A percentile compares a stretch with the other conserved stretches of the same genome.
Conservation (phyloP, 2,888 invertebrate genomes). For the Ichneumon xanthorius region DNA sequence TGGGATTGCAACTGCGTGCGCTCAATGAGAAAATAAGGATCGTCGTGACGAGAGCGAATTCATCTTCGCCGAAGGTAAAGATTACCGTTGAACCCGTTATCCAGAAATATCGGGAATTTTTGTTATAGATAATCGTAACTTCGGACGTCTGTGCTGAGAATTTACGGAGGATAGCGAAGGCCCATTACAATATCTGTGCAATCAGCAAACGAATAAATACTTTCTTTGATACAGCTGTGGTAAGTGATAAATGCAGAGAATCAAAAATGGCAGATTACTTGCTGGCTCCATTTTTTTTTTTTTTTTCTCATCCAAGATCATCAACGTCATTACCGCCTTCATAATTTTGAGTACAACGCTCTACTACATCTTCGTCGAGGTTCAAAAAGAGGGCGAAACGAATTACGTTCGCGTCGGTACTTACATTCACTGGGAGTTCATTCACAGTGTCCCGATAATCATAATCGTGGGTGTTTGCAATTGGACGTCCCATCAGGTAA, state of each 20-base stretch:
- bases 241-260: slow-evolving; percentile 10
- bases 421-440: slow-evolving; percentile 55
- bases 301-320: slow-evolving; percentile 7
- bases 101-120: not conserved
- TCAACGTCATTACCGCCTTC: slow-evolving; percentile 41
- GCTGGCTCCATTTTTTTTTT: not conserved
- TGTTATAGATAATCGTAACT: slow-evolving; percentile 20
- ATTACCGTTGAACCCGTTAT: too few species aligned
- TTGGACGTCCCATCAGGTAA: slow-evolving; percentile 40
- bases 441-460: slow-evolving; percentile 48
- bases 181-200: slow-evolving; percentile 53
- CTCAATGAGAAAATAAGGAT: slow-evolving; percentile 57
- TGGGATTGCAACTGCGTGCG: slow-evolving; percentile 50
- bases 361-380: slow-evolving; percentile 51
- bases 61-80: slow-evolving; percentile 44
- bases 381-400: slow-evolving; percentile 29
- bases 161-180: slow-evolving; percentile 43
- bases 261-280: not conserved
- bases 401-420: slow-evolving; percentile 27
- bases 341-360: slow-evolving; percentile 52
- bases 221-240: slow-evolving; percentile 39
- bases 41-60: slow-evolving; percentile 53
- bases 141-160: slow-evolving; percentile 60
- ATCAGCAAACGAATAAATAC: slow-evolving; percentile 51
- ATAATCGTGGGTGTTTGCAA: slow-evolving; percentile 52